Base-by-base conservation (phyloP, 2,113 vertebrate genomes). In the Cololabis saira region DNA sequence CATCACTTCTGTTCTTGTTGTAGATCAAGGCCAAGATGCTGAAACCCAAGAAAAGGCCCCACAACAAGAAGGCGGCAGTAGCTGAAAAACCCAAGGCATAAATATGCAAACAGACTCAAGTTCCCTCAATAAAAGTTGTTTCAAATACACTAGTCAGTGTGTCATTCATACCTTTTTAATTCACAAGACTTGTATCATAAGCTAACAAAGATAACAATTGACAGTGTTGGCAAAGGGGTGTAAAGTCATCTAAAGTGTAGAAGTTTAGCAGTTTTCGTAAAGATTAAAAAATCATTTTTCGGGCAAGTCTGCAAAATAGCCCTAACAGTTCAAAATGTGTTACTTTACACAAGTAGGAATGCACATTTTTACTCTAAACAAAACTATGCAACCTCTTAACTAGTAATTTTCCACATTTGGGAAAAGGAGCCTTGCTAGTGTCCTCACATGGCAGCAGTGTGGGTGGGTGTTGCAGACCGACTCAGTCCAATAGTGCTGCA, bases 401-500 rank as follows among this genome's bases (percentile, higher is more conserved):
- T 37, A 37, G 33, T n/a, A n/a, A n/a, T n/a, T n/a, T n/a, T n/a
- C n/a, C n/a, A n/a, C n/a, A n/a, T n/a, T n/a, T n/a, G n/a, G n/a
- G n/a, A n/a, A n/a, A n/a, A n/a, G n/a, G n/a, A n/a, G 14, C 2
- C 48, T 50, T 4, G 56, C 44, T 1, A 2, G 59, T 0, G 24
- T 12, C 49, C 24, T 95, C 90, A 98, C 81, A 96, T 80, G 1
- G 93, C 89, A 4, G 94, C 91, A 0, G 91, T 90, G 2, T 99
- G 98, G 6, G 97, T 98, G 5, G 97, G 97, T 1, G 98, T 99
- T 47, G 91, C 94, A 0, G 98, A 97, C 88, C 98, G 96, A 84
- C 97, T 97, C 62, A 99, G 95, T 88, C 97, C 98, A 6, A 98
- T 98, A 76, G 97, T 99, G 55, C 94, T 96, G 83, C 97, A 99